Evolutionary conservation across 2,888 invertebrate genomes (phyloP), one percentile per base, ranked within the genome.

Genomic region (Ommatoiulus sabulosus): DNA sequence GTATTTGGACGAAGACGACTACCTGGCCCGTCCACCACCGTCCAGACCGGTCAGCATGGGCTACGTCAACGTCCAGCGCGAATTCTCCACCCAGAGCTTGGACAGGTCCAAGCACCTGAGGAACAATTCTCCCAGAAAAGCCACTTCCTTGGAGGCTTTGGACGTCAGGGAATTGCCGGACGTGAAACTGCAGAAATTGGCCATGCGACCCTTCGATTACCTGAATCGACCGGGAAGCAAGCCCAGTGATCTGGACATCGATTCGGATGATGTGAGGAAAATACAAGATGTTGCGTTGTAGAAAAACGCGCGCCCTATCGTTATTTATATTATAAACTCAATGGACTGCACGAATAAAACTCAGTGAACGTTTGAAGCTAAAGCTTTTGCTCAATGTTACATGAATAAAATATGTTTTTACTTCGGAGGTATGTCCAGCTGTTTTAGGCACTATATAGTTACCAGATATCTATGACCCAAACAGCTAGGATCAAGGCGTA

Each of bases 1-100:
- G 90, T 90, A 90, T 43, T 44, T 90, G 57, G 90, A 90, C 87
- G 90, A 90, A 86, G 90, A 90, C 84, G 90, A 90, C 84, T 90
- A 91, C 87, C 90, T 91, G 91, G 90, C 90, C 86, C 90, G 91
- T 84, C 90, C 91, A 1, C 91, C 91, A n/a, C 91, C 91, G 0
- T 89, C 89, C 35, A 52, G 89, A 17, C 89, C 90, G 10, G 90
- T 90, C 20, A 89, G 89, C 63, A 88, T 90, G 84, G 88, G 88
- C 80, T 90, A 90, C 87, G 88, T 90, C 12, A 90, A 90, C 87
- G 87, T 89, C 43, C 85, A 89, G 35, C 88, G 88, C 17, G 89
- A 57, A 44, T 88, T 88, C 43, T 89, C 89, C 80, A 90, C 90
- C 7, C 90, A 90, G 85, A 89, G 89, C 35, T 80, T 90, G 48